Evolutionary conservation across 2,888 invertebrate genomes (phyloP).

Genomic region (Laothoe populi): DNA sequence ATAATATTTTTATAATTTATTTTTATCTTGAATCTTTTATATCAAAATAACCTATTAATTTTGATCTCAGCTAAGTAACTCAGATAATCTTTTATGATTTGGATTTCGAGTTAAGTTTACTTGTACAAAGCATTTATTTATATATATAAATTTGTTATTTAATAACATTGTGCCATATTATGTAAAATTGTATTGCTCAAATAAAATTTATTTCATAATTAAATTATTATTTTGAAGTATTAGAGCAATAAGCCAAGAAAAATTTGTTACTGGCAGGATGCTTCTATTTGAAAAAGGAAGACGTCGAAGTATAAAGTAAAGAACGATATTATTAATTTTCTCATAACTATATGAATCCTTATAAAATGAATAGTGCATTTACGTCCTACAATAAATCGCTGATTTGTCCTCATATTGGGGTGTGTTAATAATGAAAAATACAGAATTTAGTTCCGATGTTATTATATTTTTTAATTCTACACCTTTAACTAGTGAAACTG

Average conservation of each 20-base stretch:
- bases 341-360: neutral
- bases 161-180: conserved; percentile 11
- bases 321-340: neutral
- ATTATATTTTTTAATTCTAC: neutral
- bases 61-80: neutral
- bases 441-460: conserved; percentile 10
- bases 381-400: conserved; percentile 4
- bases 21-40: too few species aligned
- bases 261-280: too few species aligned
- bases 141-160: neutral
- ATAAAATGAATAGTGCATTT: neutral
- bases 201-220: neutral
- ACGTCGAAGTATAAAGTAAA: neutral
- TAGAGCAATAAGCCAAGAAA: neutral
- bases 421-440: neutral
- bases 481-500: neutral
- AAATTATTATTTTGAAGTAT: neutral
- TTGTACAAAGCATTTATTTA: neutral
- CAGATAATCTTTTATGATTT: neutral
- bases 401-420: conserved; percentile 8
- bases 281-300: too few species aligned
- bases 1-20: too few species aligned
- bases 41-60: neutral
- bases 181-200: conserved; percentile 19
- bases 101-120: neutral